Percentiles rank a stretch among this genome's conserved stretches.
These are phyloP conservation scores for Neodiprion pinetum DNA, from an alignment of 1,140 invertebrate genomes.

Conservation along the genomic window DNA sequence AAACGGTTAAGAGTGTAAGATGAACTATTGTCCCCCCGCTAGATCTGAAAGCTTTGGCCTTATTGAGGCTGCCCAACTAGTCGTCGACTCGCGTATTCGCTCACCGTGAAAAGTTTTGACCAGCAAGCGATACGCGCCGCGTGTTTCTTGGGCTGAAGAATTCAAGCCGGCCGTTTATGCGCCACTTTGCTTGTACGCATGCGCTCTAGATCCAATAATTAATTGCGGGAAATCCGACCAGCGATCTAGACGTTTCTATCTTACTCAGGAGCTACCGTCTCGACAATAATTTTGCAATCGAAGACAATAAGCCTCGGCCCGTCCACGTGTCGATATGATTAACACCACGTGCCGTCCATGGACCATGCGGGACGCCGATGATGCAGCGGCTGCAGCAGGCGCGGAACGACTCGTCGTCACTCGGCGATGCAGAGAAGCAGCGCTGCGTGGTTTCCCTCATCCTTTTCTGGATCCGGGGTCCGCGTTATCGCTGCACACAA, in stretches of 20 bases:
- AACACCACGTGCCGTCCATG: constrained; percentile 1
- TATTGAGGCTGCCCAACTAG: neutral
- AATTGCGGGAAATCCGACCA: neutral
- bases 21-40: neutral
- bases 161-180: neutral
- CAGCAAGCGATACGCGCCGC: neutral
- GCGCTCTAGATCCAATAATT: neutral
- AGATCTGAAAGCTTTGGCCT: neutral
- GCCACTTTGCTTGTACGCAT: neutral
- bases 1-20: neutral
- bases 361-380: neutral
- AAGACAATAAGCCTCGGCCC: neutral
- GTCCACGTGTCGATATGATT: constrained; percentile 7
- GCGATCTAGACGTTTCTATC: neutral
- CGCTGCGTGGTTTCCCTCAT: neutral
- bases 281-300: constrained; percentile 1
- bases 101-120: neutral
- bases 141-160: neutral
- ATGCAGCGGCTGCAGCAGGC: too few species aligned
- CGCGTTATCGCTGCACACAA: too few species aligned
- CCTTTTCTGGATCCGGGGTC: neutral
- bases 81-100: too few species aligned
- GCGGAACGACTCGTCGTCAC: too few species aligned
- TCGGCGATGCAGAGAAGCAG: neutral
- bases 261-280: neutral